Evolutionary conservation across 2,888 invertebrate species (phyloP).

Genomic region (Julus scandinavius): DNA sequence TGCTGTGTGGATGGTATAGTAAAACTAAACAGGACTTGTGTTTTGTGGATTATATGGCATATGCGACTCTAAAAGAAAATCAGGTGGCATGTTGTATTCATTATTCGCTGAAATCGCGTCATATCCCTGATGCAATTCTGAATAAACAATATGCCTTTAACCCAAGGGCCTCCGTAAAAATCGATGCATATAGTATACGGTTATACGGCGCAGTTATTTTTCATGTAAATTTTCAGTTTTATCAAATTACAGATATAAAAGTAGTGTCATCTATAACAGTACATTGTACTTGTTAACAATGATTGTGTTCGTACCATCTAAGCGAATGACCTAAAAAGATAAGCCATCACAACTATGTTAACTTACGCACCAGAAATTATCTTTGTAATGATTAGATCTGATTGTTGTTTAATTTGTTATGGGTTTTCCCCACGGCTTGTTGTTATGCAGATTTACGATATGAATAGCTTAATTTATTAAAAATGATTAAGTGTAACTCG

Average conservation of each 20-base stretch:
- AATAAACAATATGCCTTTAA: not conserved
- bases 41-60: not conserved
- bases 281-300: not conserved
- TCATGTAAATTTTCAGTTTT: slow-evolving; percentile 7
- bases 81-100: not conserved
- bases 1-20: not conserved
- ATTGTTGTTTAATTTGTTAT: not conserved
- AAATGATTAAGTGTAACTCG: not conserved
- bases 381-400: not conserved
- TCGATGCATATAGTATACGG: not conserved
- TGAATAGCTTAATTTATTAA: not conserved
- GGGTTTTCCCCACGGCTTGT: not conserved
- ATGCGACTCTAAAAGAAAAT: not conserved
- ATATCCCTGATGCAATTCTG: not conserved
- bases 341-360: not conserved
- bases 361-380: not conserved
- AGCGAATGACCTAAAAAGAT: slow-evolving; percentile 9
- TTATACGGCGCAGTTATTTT: not conserved
- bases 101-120: not conserved
- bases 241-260: not conserved
- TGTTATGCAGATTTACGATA: not conserved
- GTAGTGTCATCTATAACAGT: not conserved
- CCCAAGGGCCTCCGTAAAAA: not conserved
- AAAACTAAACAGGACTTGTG: not conserved
- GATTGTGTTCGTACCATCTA: not conserved